These are phyloP conservation scores for Halictus quadricinctus DNA, from an alignment of 2,888 invertebrate genomes.

Conservation along the genomic window DNA sequence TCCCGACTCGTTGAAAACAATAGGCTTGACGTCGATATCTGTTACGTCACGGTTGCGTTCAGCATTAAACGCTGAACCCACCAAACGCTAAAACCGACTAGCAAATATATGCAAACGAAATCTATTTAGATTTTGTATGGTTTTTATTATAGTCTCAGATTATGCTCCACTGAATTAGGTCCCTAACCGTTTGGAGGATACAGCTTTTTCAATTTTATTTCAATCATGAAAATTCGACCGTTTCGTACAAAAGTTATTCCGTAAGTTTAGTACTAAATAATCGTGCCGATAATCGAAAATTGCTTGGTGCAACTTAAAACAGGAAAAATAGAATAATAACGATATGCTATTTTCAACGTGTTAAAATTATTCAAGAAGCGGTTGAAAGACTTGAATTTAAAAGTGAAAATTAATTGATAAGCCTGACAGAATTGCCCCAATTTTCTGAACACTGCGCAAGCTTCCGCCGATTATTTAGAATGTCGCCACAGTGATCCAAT, in stretches of 20 bases:
- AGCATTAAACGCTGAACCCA: not conserved
- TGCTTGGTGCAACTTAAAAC: no score
- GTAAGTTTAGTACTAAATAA: no score
- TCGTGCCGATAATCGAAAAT: no score
- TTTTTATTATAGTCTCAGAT: no score
- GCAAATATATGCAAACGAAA: not conserved
- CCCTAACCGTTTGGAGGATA: no score
- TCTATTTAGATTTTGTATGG: not conserved
- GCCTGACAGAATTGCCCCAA: not conserved
- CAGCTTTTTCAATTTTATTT: not conserved
- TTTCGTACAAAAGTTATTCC: no score
- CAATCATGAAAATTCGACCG: not conserved
- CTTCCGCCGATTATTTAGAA: not conserved
- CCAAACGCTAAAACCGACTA: not conserved
- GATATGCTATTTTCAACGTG: no score
- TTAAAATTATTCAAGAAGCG: no score
- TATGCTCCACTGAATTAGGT: no score
- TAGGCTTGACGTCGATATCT: conserved; percentile 15
- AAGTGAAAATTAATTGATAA: not conserved
- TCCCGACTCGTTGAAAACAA: not conserved
- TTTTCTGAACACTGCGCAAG: no score
- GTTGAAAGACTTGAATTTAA: not conserved
- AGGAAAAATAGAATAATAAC: no score
- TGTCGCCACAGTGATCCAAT: not conserved
- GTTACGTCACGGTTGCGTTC: conserved; percentile 29